Conservation (phyloP, 2,888 invertebrate genomes). For the Drosophila yooni region DNA sequence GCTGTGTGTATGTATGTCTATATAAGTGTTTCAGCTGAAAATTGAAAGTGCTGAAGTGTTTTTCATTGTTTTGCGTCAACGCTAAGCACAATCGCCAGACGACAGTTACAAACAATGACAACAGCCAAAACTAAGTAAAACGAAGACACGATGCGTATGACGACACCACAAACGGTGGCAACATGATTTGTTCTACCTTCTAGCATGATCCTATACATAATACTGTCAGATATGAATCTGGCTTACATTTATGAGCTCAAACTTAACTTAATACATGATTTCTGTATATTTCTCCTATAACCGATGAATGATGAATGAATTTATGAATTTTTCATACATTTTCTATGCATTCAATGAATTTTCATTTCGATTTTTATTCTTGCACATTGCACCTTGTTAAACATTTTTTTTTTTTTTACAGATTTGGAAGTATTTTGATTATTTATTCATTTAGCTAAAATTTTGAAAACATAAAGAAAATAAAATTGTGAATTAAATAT, state of each 20-base stretch:
- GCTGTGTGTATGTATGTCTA: slow-evolving; percentile 19
- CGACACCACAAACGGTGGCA: slow-evolving; percentile 26
- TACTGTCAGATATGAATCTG: not conserved
- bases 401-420: not conserved
- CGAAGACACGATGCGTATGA: slow-evolving; percentile 23
- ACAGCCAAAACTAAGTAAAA: slow-evolving; percentile 12
- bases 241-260: not conserved
- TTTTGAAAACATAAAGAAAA: not conserved
- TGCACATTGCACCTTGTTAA: not conserved
- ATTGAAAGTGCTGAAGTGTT: slow-evolving; percentile 78
- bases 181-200: slow-evolving; percentile 1
- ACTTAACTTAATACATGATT: not conserved
- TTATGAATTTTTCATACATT: not conserved
- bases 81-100: slow-evolving; percentile 52
- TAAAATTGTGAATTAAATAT: not conserved
- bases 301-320: too few species aligned
- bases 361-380: not conserved
- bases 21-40: slow-evolving; percentile 55
- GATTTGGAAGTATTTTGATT: not conserved
- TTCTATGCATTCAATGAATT: not conserved
- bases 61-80: slow-evolving; percentile 73
- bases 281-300: too few species aligned
- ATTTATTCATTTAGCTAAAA: not conserved
- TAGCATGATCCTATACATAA: not conserved
- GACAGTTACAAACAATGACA: slow-evolving; percentile 41